Evolutionary conservation across 2,113 vertebrate genomes (phyloP).

Genomic region (Gymnorhina tibicen): DNA sequence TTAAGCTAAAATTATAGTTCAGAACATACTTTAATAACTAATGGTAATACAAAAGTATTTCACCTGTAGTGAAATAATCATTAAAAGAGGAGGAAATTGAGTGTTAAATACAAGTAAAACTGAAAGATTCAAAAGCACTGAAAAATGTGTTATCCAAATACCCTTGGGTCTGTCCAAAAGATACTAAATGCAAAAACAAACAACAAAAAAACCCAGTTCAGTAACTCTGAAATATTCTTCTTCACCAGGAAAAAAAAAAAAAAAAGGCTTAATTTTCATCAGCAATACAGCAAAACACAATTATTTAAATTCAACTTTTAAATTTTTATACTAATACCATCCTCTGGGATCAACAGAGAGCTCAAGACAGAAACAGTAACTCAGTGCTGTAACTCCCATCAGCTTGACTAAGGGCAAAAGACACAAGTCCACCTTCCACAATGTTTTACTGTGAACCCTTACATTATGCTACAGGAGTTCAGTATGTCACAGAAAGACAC

Average conservation of each 20-base stretch:
- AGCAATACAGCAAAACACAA: background rate
- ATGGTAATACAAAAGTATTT: background rate
- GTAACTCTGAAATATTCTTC: background rate
- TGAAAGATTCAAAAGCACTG: background rate
- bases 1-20: background rate
- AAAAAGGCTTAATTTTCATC: background rate
- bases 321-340: background rate
- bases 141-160: background rate
- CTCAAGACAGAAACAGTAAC: background rate
- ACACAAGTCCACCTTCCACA: background rate
- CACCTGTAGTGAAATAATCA: background rate
- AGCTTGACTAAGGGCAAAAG: background rate
- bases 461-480: background rate
- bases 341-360: background rate
- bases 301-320: background rate
- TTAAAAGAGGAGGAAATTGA: background rate
- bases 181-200: background rate
- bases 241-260: background rate
- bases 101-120: background rate
- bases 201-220: background rate
- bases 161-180: background rate
- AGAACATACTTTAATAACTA: background rate
- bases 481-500: background rate
- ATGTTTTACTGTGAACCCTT: background rate
- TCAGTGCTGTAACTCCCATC: background rate